phyloP scores from a whole-genome alignment of 2,888 invertebrate genomes.

The Eilema griseolum region DNA sequence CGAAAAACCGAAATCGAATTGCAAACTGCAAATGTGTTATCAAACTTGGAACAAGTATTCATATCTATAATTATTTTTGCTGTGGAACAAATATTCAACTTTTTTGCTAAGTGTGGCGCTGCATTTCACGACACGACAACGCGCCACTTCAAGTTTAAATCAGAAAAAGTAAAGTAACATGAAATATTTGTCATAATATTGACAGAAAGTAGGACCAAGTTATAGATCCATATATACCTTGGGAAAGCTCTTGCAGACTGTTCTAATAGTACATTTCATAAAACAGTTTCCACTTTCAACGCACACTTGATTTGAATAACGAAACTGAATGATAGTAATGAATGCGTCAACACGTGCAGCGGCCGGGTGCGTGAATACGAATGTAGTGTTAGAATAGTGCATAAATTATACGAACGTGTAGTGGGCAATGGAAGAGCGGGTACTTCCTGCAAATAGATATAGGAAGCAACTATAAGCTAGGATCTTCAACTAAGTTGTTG shows the following conservation, averaged over 20 bases:
- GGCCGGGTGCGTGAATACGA: slow-evolving; percentile 37
- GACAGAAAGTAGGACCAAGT: too few relatives aligned
- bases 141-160: too few relatives aligned
- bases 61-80: too few relatives aligned
- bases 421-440: slow-evolving; percentile 6
- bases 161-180: too few relatives aligned
- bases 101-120: too few relatives aligned
- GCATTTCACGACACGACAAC: too few relatives aligned
- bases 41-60: too few relatives aligned
- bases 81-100: too few relatives aligned
- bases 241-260: slow-evolving; percentile 35
- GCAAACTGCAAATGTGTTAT: too few relatives aligned
- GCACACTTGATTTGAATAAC: slow-evolving; percentile 53
- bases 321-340: slow-evolving; percentile 54
- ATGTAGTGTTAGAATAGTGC: slow-evolving; percentile 32
- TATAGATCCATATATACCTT: slow-evolving; percentile 1
- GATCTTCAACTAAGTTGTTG: not conserved
- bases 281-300: slow-evolving; percentile 55
- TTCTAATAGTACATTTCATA: slow-evolving; percentile 43
- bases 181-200: too few relatives aligned
- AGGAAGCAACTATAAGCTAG: not conserved
- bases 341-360: slow-evolving; percentile 49
- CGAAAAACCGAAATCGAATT: too few relatives aligned
- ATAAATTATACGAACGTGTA: slow-evolving; percentile 21
- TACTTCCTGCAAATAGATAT: slow-evolving; percentile 26